phyloP scores from a whole-genome alignment of 2,113 vertebrate species.

The Dromiciops gliroides region DNA sequence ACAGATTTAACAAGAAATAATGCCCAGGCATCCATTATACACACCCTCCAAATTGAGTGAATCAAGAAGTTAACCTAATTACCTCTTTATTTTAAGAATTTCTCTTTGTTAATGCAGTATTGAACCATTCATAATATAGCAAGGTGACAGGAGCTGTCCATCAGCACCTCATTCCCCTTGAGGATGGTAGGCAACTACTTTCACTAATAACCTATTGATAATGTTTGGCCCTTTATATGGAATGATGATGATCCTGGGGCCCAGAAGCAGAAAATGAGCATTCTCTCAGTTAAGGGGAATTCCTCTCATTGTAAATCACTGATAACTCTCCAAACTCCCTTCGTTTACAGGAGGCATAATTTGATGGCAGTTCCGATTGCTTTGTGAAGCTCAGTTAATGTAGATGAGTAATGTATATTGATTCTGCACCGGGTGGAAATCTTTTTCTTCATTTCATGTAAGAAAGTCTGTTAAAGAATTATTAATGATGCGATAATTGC shows the following conservation, averaged over 20 bases:
- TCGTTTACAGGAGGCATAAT: conserved; percentile 80
- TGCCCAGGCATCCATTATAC: neutral
- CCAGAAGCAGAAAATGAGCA: conserved; percentile 14
- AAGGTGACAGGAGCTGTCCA: neutral
- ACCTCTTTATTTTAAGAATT: neutral
- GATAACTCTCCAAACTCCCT: conserved; percentile 72
- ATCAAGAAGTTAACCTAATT: neutral
- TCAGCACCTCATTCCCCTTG: conserved; percentile 8
- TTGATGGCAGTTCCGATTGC: conserved; percentile 80
- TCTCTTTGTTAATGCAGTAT: conserved; percentile 22
- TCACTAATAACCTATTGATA: conserved; percentile 13
- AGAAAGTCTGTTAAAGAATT: conserved; percentile 84
- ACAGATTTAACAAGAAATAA: conserved; percentile 6
- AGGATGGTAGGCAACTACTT: conserved; percentile 1
- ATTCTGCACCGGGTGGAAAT: conserved; percentile 84
- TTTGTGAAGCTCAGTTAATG: conserved; percentile 81
- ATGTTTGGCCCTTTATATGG: conserved; percentile 42
- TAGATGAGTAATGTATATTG: conserved; percentile 86
- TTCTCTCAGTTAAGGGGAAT: conserved; percentile 63
- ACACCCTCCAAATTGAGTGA: neutral
- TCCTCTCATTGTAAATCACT: conserved; percentile 67
- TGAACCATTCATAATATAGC: conserved; percentile 4
- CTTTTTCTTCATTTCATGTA: conserved; percentile 80
- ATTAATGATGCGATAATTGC: conserved; percentile 86
- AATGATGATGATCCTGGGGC: conserved; percentile 16